Evolutionary conservation across 2,797 vertebrate species (phyloP).

Genomic region (Argya squamiceps): DNA sequence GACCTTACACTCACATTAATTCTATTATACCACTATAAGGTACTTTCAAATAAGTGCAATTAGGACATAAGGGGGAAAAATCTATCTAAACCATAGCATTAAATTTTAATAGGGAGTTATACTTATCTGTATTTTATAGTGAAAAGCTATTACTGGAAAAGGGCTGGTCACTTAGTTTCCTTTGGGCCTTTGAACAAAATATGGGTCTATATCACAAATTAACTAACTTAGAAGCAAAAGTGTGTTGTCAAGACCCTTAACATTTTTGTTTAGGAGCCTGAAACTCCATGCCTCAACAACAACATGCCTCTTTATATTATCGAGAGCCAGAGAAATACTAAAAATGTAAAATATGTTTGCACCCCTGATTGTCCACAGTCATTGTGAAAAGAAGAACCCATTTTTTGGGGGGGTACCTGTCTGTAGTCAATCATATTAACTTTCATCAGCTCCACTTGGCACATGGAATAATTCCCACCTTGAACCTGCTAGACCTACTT

Average conservation of each 20-base stretch:
- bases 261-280: not conserved
- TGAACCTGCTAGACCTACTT: conserved; percentile 3
- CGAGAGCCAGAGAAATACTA: not conserved
- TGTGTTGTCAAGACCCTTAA: not conserved
- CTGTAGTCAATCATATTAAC: not conserved
- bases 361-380: not conserved
- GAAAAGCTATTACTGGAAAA: not conserved
- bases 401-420: not conserved
- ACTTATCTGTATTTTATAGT: not conserved
- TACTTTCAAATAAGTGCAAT: not conserved
- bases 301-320: not conserved
- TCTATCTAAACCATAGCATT: not conserved
- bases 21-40: not conserved
- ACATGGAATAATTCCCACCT: not conserved
- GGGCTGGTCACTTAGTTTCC: not conserved
- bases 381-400: not conserved
- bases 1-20: not conserved
- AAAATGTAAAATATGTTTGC: not conserved
- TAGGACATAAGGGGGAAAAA: not conserved
- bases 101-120: not conserved
- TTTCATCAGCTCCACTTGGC: not conserved
- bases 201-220: not conserved
- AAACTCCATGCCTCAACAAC: not conserved
- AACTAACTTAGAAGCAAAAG: not conserved
- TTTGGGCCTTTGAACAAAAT: not conserved